Percentiles rank a stretch among this genome's conserved stretches.
Conservation (phyloP, 2,797 vertebrate genomes). For the Jordanella pulchra region DNA sequence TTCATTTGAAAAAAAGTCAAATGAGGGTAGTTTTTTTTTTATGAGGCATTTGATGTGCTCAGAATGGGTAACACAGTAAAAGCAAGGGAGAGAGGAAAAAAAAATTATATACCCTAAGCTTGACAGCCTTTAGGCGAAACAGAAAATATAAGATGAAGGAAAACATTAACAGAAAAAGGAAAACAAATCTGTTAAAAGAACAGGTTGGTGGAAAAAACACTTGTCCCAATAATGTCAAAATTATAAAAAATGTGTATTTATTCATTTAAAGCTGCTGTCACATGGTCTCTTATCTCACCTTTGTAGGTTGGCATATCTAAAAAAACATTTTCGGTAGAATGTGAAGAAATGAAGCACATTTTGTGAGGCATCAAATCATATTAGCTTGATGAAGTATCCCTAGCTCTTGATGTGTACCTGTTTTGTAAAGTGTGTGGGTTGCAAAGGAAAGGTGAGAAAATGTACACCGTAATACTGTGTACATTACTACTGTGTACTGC, state of each 20-base stretch:
- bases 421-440: not conserved
- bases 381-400: not conserved
- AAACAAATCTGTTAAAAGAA: constrained; percentile 44
- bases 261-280: not conserved
- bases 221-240: constrained; percentile 42
- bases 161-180: constrained; percentile 29
- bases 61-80: constrained; percentile 58
- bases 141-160: constrained; percentile 19
- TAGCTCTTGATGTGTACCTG: not conserved
- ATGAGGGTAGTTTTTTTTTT: constrained; percentile 52
- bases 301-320: not conserved
- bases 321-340: constrained; percentile 1
- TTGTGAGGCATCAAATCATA: not conserved
- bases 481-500: too few species aligned
- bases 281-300: not conserved
- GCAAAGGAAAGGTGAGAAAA: not conserved
- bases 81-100: constrained; percentile 20
- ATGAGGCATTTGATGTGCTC: constrained; percentile 65
- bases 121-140: constrained; percentile 29
- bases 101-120: constrained; percentile 41
- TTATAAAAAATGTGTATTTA: constrained; percentile 1
- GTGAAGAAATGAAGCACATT: not conserved
- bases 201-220: constrained; percentile 34
- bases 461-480: too few species aligned
- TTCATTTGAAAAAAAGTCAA: constrained; percentile 74